phyloP scores from a whole-genome alignment of 2,888 invertebrate genomes.

The Drosophila silvestris region DNA sequence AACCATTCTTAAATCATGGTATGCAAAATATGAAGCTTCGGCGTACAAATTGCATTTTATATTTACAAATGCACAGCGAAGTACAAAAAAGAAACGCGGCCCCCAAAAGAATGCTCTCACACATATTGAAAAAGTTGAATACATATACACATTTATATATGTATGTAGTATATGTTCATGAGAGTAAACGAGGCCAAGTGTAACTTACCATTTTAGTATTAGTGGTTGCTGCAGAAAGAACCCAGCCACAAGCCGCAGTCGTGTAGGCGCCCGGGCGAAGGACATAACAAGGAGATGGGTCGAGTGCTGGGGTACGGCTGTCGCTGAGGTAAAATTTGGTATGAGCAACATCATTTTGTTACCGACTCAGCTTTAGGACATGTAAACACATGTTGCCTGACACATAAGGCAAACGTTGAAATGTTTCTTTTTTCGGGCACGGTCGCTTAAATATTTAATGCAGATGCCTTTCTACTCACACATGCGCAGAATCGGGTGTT shows the following conservation, averaged over 20 bases:
- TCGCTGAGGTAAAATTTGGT: constrained; percentile 60
- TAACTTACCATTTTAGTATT: constrained; percentile 51
- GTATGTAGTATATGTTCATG: background rate
- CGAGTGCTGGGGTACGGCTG: constrained; percentile 38
- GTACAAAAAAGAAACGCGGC: constrained; percentile 35
- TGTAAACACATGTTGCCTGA: constrained; percentile 63
- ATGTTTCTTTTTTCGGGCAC: constrained; percentile 26
- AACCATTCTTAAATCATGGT: constrained; percentile 1
- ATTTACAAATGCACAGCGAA: constrained; percentile 50
- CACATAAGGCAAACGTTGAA: constrained; percentile 44
- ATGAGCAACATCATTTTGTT: constrained; percentile 60
- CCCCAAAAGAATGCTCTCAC: constrained; percentile 3
- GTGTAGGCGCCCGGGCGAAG: constrained; percentile 39
- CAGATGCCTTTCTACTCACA: constrained; percentile 18
- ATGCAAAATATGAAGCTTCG: constrained; percentile 35
- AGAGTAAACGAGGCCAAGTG: constrained; percentile 40
- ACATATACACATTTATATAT: background rate
- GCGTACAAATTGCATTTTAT: constrained; percentile 55
- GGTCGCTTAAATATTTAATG: constrained; percentile 47
- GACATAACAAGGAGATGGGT: constrained; percentile 37
- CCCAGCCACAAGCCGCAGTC: constrained; percentile 48
- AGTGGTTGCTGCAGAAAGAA: constrained; percentile 33
- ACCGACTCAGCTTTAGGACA: constrained; percentile 57
- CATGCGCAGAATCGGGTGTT: constrained; percentile 4
- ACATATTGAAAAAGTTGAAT: constrained; percentile 5